Percentiles rank a stretch among this genome's conserved stretches.
Evolutionary conservation across 2,797 vertebrate species (phyloP).

Genomic region (Gouania willdenowi): DNA sequence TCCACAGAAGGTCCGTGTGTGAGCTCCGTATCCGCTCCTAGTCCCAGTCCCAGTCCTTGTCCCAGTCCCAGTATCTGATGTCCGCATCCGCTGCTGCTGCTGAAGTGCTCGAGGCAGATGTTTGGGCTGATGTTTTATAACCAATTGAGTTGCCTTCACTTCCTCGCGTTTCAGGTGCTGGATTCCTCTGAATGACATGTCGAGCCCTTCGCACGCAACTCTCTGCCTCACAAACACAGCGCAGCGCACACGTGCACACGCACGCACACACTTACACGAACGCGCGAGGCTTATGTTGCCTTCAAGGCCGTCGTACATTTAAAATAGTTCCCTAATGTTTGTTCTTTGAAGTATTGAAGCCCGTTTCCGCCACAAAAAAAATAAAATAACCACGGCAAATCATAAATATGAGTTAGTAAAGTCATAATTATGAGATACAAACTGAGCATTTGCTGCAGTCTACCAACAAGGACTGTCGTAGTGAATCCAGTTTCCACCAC

Average conservation of each 20-base stretch:
- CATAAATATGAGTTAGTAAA: too few species aligned
- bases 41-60: too few species aligned
- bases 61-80: too few species aligned
- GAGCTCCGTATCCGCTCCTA: too few species aligned
- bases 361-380: too few species aligned
- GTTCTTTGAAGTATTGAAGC: too few species aligned
- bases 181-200: conserved; percentile 84
- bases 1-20: conserved; percentile 43
- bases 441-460: too few species aligned
- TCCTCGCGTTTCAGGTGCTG: conserved; percentile 84
- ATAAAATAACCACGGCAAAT: too few species aligned
- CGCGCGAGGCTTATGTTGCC: conserved; percentile 24
- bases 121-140: conserved; percentile 81
- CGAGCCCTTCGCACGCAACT: conserved; percentile 85
- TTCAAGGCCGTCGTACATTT: conserved; percentile 20
- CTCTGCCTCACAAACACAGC: conserved; percentile 71
- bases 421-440: too few species aligned
- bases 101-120: conserved; percentile 73
- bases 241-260: conserved; percentile 16
- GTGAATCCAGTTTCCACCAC: too few species aligned
- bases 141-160: conserved; percentile 78
- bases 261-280: conserved; percentile 8
- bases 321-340: too few species aligned
- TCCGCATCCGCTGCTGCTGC: conserved; percentile 72
- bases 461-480: too few species aligned